Conservation (phyloP, 2,797 vertebrate species). For the Gymnoscopelus microlampas region DNA sequence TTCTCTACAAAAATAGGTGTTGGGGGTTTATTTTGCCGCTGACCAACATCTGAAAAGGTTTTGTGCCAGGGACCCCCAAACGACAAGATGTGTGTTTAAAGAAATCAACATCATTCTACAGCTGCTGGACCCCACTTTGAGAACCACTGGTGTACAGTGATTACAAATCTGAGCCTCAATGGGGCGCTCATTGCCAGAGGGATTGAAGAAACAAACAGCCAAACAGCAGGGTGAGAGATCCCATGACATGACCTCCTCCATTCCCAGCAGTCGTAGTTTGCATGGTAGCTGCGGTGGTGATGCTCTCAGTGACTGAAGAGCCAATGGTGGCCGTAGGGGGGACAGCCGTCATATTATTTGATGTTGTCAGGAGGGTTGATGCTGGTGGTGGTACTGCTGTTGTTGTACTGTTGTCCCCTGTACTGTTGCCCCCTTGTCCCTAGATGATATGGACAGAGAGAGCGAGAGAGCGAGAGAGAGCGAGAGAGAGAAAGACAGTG, state of each 20-base stretch:
- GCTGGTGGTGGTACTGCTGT: not conserved
- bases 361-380: too few relatives aligned
- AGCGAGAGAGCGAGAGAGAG: too few relatives aligned
- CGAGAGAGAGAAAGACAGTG: too few relatives aligned
- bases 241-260: slow-evolving; percentile 7
- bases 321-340: not conserved
- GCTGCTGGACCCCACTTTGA: too few relatives aligned
- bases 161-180: slow-evolving; percentile 3
- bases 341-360: not conserved
- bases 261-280: not conserved
- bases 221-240: slow-evolving; percentile 25
- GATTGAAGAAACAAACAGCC: slow-evolving; percentile 15
- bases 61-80: too few relatives aligned
- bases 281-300: too few relatives aligned
- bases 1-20: too few relatives aligned
- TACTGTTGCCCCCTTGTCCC: not conserved
- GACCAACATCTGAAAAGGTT: too few relatives aligned
- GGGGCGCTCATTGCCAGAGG: slow-evolving; percentile 22
- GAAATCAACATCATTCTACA: too few relatives aligned
- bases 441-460: too few relatives aligned
- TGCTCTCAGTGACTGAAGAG: not conserved
- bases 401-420: not conserved
- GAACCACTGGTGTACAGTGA: not conserved
- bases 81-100: too few relatives aligned
- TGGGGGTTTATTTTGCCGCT: too few relatives aligned